phyloP scores from a whole-genome alignment of 2,888 invertebrate species.

The Entomobrya proxima region DNA sequence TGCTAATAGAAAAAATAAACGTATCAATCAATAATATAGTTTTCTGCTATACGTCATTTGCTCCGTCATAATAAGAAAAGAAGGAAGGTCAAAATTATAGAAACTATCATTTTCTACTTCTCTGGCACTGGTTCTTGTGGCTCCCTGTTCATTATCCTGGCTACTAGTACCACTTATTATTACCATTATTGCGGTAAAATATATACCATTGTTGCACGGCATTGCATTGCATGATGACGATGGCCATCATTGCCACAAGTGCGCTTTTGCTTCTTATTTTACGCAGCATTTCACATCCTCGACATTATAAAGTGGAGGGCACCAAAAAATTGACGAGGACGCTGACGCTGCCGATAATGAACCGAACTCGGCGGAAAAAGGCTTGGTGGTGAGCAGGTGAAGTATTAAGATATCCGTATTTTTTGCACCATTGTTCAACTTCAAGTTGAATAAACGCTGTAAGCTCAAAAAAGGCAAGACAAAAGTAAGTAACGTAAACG shows the following conservation, averaged over 20 bases:
- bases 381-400: constrained; percentile 17
- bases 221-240: not conserved
- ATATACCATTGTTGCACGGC: not conserved
- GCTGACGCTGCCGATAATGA: not conserved
- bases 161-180: not conserved
- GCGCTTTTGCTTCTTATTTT: too few relatives aligned
- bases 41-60: too few relatives aligned
- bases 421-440: constrained; percentile 29
- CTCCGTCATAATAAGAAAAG: constrained; percentile 20
- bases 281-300: not conserved
- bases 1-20: constrained; percentile 20
- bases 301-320: constrained; percentile 45
- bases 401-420: constrained; percentile 5
- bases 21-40: constrained; percentile 8
- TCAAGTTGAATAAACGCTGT: constrained; percentile 49
- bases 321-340: not conserved
- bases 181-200: constrained; percentile 57
- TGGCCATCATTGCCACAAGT: not conserved
- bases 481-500: constrained; percentile 5
- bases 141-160: constrained; percentile 30
- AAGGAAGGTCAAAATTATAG: constrained; percentile 53
- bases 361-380: constrained; percentile 8
- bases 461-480: constrained; percentile 5
- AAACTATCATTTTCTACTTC: constrained; percentile 33
- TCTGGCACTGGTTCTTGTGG: not conserved